These are phyloP conservation scores for Silurus asotus DNA, from an alignment of 2,113 vertebrate genomes.

Conservation along the genomic window DNA sequence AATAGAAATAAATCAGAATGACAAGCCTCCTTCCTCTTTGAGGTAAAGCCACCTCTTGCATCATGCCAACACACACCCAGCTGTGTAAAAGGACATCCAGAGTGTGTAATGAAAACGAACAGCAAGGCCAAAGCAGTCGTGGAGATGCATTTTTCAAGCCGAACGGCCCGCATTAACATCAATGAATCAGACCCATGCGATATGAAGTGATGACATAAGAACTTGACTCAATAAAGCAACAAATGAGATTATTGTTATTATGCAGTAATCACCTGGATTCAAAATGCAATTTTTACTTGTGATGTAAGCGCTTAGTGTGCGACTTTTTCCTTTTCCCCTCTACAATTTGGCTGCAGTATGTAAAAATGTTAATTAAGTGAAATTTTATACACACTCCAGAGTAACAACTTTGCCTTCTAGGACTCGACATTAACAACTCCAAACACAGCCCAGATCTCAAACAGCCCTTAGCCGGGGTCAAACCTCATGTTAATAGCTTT, in stretches of 20 bases:
- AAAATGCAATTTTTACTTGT: conserved; percentile 16
- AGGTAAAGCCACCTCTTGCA: conserved; percentile 18
- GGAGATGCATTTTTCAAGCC: conserved; percentile 8
- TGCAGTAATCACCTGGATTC: background rate
- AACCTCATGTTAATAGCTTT: conserved; percentile 29
- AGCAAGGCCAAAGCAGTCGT: conserved; percentile 8
- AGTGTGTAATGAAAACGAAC: conserved; percentile 11
- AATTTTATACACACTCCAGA: conserved; percentile 22
- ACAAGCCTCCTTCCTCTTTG: conserved; percentile 22
- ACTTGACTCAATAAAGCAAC: conserved; percentile 9
- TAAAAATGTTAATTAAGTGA: conserved; percentile 31
- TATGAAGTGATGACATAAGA: conserved; percentile 10
- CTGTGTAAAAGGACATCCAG: conserved; percentile 28
- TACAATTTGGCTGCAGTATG: background rate
- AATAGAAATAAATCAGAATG: background rate
- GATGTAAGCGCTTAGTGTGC: background rate
- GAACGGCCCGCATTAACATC: background rate
- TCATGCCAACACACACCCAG: conserved; percentile 26
- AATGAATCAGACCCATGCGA: conserved; percentile 2
- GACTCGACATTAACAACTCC: background rate
- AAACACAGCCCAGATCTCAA: conserved; percentile 25
- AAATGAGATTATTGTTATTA: conserved; percentile 5
- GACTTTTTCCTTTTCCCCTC: background rate
- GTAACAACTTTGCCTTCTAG: conserved; percentile 12
- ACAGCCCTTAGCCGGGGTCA: background rate